Evolutionary conservation across 2,888 invertebrate species (phyloP).

Genomic region (Drosophila imparisetae): DNA sequence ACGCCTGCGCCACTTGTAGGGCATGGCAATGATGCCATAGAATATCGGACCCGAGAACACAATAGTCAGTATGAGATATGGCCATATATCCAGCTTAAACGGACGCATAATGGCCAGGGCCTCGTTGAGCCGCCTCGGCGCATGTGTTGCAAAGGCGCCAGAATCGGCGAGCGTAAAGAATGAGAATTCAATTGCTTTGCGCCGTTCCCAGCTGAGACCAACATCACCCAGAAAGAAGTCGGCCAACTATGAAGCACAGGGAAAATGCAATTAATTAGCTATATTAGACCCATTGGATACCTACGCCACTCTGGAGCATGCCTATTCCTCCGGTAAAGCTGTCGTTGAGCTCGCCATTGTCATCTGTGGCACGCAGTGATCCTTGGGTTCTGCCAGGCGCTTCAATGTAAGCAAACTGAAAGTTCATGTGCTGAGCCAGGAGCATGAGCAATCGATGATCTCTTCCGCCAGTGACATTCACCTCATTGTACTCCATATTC

Average conservation of each 20-base stretch:
- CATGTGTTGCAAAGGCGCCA: slow-evolving; percentile 91
- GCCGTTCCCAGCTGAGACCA: slow-evolving; percentile 89
- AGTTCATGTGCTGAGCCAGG: slow-evolving; percentile 89
- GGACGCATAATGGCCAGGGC: slow-evolving; percentile 90
- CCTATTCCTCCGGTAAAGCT: slow-evolving; percentile 90
- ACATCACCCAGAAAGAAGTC: slow-evolving; percentile 91
- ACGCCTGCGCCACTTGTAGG: slow-evolving; percentile 81
- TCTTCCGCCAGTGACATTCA: slow-evolving; percentile 88
- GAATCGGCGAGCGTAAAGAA: slow-evolving; percentile 91
- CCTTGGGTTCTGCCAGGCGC: slow-evolving; percentile 91
- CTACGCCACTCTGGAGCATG: slow-evolving; percentile 88
- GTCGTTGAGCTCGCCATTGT: slow-evolving; percentile 87
- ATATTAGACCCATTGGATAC: slow-evolving; percentile 3
- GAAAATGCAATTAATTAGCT: neutral
- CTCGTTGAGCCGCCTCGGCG: slow-evolving; percentile 90
- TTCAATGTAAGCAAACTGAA: slow-evolving; percentile 89
- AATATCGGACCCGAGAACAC: slow-evolving; percentile 89
- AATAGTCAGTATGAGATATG: slow-evolving; percentile 88
- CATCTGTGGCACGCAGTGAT: slow-evolving; percentile 84
- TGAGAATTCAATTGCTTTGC: slow-evolving; percentile 90
- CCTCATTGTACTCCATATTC: slow-evolving; percentile 53
- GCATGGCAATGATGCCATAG: slow-evolving; percentile 88
- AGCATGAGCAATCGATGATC: slow-evolving; percentile 89
- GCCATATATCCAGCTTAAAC: slow-evolving; percentile 91
- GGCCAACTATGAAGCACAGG: slow-evolving; percentile 85